phyloP scores from a whole-genome alignment of 2,888 invertebrate species.

The Chymomyza caudatula region DNA sequence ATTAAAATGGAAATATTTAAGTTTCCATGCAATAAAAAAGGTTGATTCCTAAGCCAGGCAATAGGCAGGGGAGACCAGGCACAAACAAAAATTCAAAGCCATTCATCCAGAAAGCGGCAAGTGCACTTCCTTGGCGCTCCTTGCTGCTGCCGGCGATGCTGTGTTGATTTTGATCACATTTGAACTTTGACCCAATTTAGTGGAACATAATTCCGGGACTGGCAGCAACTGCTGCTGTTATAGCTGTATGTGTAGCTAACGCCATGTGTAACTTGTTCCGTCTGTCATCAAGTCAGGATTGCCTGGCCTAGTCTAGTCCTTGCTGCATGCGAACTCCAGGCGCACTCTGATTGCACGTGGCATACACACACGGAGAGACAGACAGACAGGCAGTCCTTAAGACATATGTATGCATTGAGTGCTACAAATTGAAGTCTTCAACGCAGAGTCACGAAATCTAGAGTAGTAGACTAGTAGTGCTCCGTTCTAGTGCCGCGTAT shows the following conservation, averaged over 20 bases:
- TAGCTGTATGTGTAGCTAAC: conserved; percentile 27
- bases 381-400: conserved; percentile 8
- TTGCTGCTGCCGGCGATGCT: conserved; percentile 9
- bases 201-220: conserved; percentile 15
- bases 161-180: conserved; percentile 67
- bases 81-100: conserved; percentile 23
- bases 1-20: conserved; percentile 67
- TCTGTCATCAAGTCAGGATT: conserved; percentile 6
- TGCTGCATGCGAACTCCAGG: background rate
- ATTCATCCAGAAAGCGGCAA: conserved; percentile 45
- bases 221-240: conserved; percentile 28
- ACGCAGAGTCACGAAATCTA: conserved; percentile 67
- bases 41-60: conserved; percentile 21
- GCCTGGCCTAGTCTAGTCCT: conserved; percentile 8
- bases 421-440: conserved; percentile 68
- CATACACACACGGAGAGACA: conserved; percentile 33
- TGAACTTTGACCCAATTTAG: conserved; percentile 74
- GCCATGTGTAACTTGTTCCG: conserved; percentile 2
- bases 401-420: conserved; percentile 24
- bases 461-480: conserved; percentile 40
- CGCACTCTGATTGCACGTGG: conserved; percentile 61
- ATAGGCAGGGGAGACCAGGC: conserved; percentile 1
- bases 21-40: conserved; percentile 52
- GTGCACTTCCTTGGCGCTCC: conserved; percentile 22
- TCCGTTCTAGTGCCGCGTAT: conserved; percentile 23